Conservation (phyloP, 2,888 invertebrate species). For the Chouioia cunea region DNA sequence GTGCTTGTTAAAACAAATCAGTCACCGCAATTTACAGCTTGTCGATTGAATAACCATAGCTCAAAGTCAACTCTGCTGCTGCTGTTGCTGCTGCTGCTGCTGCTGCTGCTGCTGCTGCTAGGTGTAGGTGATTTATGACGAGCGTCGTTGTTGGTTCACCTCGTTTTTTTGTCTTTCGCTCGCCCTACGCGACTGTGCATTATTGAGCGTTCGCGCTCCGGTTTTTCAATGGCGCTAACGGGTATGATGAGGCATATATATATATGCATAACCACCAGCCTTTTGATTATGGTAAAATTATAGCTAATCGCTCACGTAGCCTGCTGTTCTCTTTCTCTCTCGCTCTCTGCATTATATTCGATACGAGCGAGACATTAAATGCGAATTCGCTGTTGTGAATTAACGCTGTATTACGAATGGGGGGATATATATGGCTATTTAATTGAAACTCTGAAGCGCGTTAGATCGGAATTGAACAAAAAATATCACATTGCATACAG, state of each 20-base stretch:
- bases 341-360: conserved; percentile 19
- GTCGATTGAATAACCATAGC: too few species aligned
- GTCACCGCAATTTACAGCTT: too few species aligned
- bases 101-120: too few species aligned
- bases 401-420: not conserved
- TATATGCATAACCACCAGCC: not conserved
- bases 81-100: too few species aligned
- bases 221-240: conserved; percentile 9
- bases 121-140: too few species aligned
- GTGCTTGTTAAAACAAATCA: too few species aligned
- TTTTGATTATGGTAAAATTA: conserved; percentile 32
- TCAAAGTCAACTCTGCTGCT: too few species aligned
- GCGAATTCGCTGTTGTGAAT: conserved; percentile 27
- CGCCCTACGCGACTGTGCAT: not conserved
- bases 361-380: conserved; percentile 33
- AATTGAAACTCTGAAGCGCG: conserved; percentile 14
- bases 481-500: too few species aligned
- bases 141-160: not conserved
- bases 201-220: conserved; percentile 5
- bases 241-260: conserved; percentile 11
- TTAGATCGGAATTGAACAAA: not conserved
- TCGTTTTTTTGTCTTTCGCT: not conserved
- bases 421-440: not conserved
- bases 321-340: conserved; percentile 12
- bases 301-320: not conserved